These are phyloP conservation scores for Lampris incognitus DNA, from an alignment of 2,113 vertebrate species.

Conservation along the genomic window DNA sequence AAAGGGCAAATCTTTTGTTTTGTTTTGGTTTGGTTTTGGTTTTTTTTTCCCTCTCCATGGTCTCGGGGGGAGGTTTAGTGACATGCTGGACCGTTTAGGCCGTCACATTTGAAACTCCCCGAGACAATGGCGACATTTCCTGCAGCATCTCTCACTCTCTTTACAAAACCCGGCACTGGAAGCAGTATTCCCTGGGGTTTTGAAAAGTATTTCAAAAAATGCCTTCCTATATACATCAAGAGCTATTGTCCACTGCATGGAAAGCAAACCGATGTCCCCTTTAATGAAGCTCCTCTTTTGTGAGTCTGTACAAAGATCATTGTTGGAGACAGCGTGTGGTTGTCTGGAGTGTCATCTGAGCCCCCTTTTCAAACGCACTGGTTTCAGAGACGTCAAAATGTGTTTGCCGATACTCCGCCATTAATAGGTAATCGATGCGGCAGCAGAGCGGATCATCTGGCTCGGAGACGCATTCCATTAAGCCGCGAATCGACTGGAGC, in stretches of 20 bases:
- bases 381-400: slow-evolving; percentile 39
- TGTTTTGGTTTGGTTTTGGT: no score
- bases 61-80: slow-evolving; percentile 25
- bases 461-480: slow-evolving; percentile 44
- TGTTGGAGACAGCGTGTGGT: slow-evolving; percentile 31
- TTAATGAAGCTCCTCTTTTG: slow-evolving; percentile 2
- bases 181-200: no score
- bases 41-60: slow-evolving; percentile 21
- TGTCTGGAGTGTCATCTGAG: slow-evolving; percentile 27
- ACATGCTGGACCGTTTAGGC: slow-evolving; percentile 43
- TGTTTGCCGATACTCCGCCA: slow-evolving; percentile 53
- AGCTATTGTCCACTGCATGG: background rate
- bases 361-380: slow-evolving; percentile 26
- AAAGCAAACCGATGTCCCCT: background rate
- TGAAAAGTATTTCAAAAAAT: background rate
- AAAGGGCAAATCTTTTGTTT: slow-evolving; percentile 30
- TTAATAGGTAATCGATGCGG: slow-evolving; percentile 63
- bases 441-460: slow-evolving; percentile 41
- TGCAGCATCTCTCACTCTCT: background rate
- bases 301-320: background rate
- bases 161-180: background rate
- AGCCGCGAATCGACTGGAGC: slow-evolving; percentile 58
- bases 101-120: slow-evolving; percentile 25
- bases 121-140: slow-evolving; percentile 43
- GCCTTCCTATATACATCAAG: slow-evolving; percentile 10